Base-by-base conservation (phyloP, 1,140 invertebrate species). In the Heliconius congener region DNA sequence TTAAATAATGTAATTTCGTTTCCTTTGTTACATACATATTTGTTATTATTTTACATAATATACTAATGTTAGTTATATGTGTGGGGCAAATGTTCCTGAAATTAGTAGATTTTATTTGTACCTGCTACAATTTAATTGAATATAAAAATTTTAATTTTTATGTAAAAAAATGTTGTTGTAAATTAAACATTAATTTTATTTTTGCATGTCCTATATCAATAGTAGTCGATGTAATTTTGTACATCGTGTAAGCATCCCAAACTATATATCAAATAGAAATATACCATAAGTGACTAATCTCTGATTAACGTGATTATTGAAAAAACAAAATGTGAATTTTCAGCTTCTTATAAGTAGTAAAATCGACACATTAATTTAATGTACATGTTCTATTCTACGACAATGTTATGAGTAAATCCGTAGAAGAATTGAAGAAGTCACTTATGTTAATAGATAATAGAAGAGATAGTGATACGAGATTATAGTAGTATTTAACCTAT, bases 361-460 rank as follows among this genome's bases (percentile, higher is more conserved):
- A 91, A 92, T 93, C 89, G 90, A 87, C 90, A 90, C 83, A 82
- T 85, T 86, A 83, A 82, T 84, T 81, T 84, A 82, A 79, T 85
- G 84, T 90, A 92, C 91, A 94, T 94, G 92, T 94, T 94, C 92
- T 93, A 94, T 94, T 93, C 91, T 94, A 91, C 91, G 92, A 94
- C 91, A 91, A 82, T 85, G 57, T 81, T 82, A 75, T n/a, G 77
- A 79, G 74, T 83, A 76, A 81, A 81, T 80, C 71, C 71, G 76
- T 79, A 86, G 84, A 89, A 88, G 83, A 85, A 75, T 84, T 66
- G 74, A 88, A 88, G 83, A 85, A 80, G 75, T 83, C 82, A 78
- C 78, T 78, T 86, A 66, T 13, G 1, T 66, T 66, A 66, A 30
- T 66, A 66, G 60, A 66, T 66, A 66, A 76, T 77, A 72, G 80